Conservation (phyloP, 2,888 invertebrate species). For the Megastigmus dorsalis region DNA sequence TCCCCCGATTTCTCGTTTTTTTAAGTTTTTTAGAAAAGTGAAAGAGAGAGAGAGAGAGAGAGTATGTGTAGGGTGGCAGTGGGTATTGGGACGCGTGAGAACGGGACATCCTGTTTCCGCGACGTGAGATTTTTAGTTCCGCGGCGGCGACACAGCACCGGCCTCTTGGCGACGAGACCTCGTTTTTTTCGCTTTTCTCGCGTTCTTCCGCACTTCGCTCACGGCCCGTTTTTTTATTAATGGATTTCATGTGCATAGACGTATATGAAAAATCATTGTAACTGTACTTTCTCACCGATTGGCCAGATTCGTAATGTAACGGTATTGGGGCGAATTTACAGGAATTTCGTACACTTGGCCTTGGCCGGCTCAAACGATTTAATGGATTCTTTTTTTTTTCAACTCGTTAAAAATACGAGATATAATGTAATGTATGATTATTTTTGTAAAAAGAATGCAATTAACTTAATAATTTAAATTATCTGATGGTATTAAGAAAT, state of each 20-base stretch:
- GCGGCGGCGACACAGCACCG: too few species aligned
- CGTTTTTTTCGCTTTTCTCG: constrained; percentile 36
- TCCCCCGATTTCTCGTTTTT: constrained; percentile 49
- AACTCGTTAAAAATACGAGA: too few species aligned
- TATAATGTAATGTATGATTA: too few species aligned
- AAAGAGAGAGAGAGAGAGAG: too few species aligned
- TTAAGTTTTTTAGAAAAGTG: constrained; percentile 57
- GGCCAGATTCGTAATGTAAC: constrained; percentile 5
- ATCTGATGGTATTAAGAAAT: too few species aligned
- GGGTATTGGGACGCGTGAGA: constrained; percentile 56
- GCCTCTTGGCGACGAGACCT: constrained; percentile 11
- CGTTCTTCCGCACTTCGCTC: background rate
- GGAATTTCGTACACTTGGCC: background rate
- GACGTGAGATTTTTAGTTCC: constrained; percentile 60
- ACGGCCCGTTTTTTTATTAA: constrained; percentile 22
- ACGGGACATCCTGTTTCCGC: constrained; percentile 57
- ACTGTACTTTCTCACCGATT: constrained; percentile 24
- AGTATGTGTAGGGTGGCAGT: too few species aligned
- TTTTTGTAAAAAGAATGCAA: too few species aligned
- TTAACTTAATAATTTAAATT: too few species aligned
- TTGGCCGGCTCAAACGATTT: background rate
- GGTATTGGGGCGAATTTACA: constrained; percentile 4
- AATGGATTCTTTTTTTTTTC: too few species aligned
- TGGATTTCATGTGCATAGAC: too few species aligned
- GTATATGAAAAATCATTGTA: constrained; percentile 11